Base-by-base conservation (phyloP, 2,113 vertebrate species). In the Bubalus kerabau region DNA sequence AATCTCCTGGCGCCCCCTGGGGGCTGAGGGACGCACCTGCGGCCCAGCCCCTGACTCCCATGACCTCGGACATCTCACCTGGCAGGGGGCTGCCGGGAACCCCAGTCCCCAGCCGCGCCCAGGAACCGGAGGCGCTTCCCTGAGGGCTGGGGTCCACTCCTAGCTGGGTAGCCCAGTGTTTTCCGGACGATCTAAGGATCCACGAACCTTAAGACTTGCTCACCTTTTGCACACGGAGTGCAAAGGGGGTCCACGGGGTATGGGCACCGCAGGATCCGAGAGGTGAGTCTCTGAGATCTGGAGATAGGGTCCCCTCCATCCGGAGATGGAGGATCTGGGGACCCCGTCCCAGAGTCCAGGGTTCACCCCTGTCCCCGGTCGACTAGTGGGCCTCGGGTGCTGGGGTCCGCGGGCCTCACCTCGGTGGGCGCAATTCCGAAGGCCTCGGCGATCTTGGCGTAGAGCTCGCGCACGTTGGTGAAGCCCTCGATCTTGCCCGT, bases 381-480 rank as follows among this genome's bases (percentile, higher is more conserved):
- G 2, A 21, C 46, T 9, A 6, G 32, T 21, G 21, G 16, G 50
- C 28, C n/a, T 80, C 40, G 24, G 24, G 36, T 7, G 52, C 43
- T 3, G 0, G 28, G 10, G 1, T 16, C 52, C 0, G 0, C 74
- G 59, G 71, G 48, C 60, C 98, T 98, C 99, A 99, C 99, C 99
- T 99, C 99, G 0, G 99, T 99, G 43, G 99, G 99, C 1, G 99
- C 99, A 98, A 99, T 99, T 97, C 98, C 97, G 85, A 99, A 99
- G 95, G 99, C 99, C 98, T 99, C 99, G 0, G 99, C 99, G 3
- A 99, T 99, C 99, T 99, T 99, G 98, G 98, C 98, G 54, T 99
- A 99, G 83, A 99, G 99, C 98, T 99, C 99, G 97, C 99, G 99
- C 91, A 99, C 99, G 3, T 99, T 99, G 96, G 99, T 99, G 98